phyloP scores from a whole-genome alignment of 2,113 vertebrate species.

The Bungarus multicinctus region DNA sequence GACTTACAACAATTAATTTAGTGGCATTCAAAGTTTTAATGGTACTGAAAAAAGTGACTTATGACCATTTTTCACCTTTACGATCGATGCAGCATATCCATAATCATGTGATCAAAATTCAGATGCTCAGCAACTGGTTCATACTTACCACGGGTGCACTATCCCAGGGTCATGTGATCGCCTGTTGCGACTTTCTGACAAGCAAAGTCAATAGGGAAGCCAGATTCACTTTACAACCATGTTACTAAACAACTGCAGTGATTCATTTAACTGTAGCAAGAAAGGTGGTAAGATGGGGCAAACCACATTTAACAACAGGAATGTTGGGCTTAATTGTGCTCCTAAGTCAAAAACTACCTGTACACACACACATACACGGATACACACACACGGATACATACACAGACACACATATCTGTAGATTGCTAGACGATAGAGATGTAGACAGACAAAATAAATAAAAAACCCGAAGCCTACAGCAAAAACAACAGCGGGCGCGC shows the following conservation, averaged over 20 bases:
- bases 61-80: background rate
- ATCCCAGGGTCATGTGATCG: background rate
- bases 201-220: background rate
- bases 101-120: background rate
- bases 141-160: background rate
- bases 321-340: background rate
- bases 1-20: background rate
- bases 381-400: no score
- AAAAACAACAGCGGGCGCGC: background rate
- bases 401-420: no score
- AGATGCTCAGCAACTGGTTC: background rate
- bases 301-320: background rate
- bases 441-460: background rate
- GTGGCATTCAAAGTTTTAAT: background rate
- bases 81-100: background rate
- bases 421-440: background rate
- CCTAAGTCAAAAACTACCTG: background rate
- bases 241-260: background rate
- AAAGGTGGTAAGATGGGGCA: background rate
- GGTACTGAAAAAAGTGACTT: background rate
- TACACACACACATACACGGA: no score
- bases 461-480: background rate
- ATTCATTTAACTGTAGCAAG: background rate
- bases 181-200: background rate
- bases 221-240: background rate